Evolutionary conservation across 2,113 vertebrate genomes (phyloP), one percentile per base, ranked within the genome.

Genomic region (Alligator mississippiensis): DNA sequence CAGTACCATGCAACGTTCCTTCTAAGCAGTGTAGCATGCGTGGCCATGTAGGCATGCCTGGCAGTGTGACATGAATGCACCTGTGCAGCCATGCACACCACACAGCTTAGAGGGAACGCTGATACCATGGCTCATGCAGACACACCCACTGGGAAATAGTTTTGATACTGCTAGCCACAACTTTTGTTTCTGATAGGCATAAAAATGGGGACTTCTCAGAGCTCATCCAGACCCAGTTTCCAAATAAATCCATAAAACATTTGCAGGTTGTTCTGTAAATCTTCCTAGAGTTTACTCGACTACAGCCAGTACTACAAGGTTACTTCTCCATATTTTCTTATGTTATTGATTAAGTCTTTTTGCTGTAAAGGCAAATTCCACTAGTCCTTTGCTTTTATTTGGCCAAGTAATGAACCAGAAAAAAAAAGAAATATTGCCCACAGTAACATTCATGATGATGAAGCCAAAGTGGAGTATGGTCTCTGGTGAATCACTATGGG

Each of bases 301-400:
- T 94, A 74, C 76, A 90, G 25, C 4, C 2, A 30, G 21, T 12
- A 80, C 14, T 57, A 72, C 4, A 34, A 34, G 19, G 24, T 14
- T 59, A 3, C 5, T 85, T 84, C 72, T 81, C 72, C 80, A 21
- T n/a, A 3, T 1, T 28, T 87, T 61, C 82, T 85, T 6, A 47
- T 79, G 30, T 30, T 63, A 27, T 14, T 80, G 34, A 25, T 93
- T 86, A 62, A 77, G 24, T 81, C 3, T 5, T 79, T 1, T 11
- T 77, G 28, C 74, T 85, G n/a, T 86, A 79, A 18, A 16, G 80
- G 18, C 2, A 84, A 80, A 84, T 25, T 85, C 15, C 80, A 89
- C 10, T 7, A 82, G 15, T 22, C 5, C 4, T 90, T 86, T 82
- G 38, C 9, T 2, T 85, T 9, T 7, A 57, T 80, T 47, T 87